These are phyloP conservation scores for Colistium nudipinnis DNA, from an alignment of 2,113 vertebrate species.

Conservation along the genomic window DNA sequence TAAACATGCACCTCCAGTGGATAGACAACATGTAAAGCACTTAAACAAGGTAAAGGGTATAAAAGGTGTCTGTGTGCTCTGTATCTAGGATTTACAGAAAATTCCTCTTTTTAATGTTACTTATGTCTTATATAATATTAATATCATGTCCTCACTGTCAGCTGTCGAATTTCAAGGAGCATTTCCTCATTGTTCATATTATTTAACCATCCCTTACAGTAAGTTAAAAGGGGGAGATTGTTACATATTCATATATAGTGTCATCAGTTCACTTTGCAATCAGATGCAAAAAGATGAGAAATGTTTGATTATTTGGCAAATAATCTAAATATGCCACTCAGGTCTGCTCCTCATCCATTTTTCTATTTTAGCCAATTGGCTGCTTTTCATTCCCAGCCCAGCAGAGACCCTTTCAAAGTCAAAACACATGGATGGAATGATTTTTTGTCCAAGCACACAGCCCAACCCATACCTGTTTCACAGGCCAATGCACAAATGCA, in stretches of 20 bases:
- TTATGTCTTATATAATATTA: not conserved
- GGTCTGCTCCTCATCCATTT: too few relatives aligned
- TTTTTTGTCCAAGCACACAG: constrained; percentile 8
- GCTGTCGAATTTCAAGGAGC: not conserved
- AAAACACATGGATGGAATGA: constrained; percentile 1
- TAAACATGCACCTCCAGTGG: not conserved
- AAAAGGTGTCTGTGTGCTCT: not conserved
- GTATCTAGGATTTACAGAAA: not conserved
- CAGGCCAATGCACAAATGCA: constrained; percentile 26
- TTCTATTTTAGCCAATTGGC: not conserved
- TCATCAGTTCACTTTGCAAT: too few relatives aligned
- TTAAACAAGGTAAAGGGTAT: not conserved
- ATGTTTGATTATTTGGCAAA: too few relatives aligned
- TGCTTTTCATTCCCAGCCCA: not conserved
- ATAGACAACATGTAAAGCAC: constrained; percentile 2
- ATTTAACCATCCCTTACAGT: not conserved
- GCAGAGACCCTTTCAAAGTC: not conserved
- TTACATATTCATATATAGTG: too few relatives aligned
- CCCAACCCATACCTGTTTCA: not conserved
- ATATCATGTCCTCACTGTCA: not conserved
- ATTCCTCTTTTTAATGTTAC: not conserved
- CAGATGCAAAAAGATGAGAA: too few relatives aligned
- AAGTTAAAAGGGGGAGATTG: not conserved
- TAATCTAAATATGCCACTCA: too few relatives aligned
- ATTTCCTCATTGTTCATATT: not conserved